These are phyloP conservation scores for Brachionus plicatilis DNA, from an alignment of 1,140 invertebrate species.

Conservation along the genomic window DNA sequence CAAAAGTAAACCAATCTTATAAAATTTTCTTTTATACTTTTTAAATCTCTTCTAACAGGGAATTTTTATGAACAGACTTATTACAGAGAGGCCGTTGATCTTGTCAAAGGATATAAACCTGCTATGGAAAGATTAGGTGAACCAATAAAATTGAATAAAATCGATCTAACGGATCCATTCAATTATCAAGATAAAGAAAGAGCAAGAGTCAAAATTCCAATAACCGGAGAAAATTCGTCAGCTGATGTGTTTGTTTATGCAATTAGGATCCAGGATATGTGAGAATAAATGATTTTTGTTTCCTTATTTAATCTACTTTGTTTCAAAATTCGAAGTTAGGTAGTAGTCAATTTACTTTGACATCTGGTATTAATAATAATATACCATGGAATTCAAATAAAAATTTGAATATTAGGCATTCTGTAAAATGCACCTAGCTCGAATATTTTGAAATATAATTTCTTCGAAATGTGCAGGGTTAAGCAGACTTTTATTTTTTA, in stretches of 20 bases:
- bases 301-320: too few relatives aligned
- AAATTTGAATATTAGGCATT: too few relatives aligned
- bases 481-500: too few relatives aligned
- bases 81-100: neutral
- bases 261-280: neutral
- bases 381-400: too few relatives aligned
- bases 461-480: too few relatives aligned
- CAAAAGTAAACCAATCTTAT: neutral
- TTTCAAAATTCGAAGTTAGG: too few relatives aligned
- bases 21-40: neutral
- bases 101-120: conserved; percentile 24
- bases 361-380: neutral
- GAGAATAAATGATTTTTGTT: neutral
- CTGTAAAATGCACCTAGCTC: too few relatives aligned
- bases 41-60: neutral
- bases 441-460: neutral
- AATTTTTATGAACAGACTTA: neutral
- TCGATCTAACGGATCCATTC: neutral
- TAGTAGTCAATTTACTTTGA: neutral
- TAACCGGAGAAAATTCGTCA: neutral
- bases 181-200: conserved; percentile 26
- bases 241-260: conserved; percentile 4
- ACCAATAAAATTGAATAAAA: neutral
- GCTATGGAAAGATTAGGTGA: conserved; percentile 24
- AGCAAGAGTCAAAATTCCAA: conserved; percentile 19